phyloP scores from a whole-genome alignment of 2,888 invertebrate species.

The Chalcosyrphus nemorum region DNA sequence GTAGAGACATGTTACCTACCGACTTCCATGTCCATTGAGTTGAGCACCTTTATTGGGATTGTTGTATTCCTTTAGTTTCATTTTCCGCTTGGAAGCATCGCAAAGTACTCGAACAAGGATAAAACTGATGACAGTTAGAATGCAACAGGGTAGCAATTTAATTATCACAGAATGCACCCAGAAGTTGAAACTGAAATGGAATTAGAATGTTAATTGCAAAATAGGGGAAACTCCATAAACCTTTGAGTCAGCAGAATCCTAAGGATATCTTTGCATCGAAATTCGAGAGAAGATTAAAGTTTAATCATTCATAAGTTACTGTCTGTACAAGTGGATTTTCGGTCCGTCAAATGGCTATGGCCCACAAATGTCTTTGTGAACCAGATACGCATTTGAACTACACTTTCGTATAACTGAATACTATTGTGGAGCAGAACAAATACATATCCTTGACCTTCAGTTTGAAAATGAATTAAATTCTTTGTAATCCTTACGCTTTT shows the following conservation, averaged over 20 bases:
- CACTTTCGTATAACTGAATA: too few species aligned
- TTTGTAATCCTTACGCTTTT: not conserved
- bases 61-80: constrained; percentile 86
- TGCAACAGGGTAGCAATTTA: constrained; percentile 88
- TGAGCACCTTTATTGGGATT: constrained; percentile 82
- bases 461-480: not conserved
- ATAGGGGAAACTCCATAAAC: not conserved
- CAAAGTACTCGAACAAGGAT: constrained; percentile 87
- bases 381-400: too few species aligned
- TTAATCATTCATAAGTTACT: too few species aligned
- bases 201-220: not conserved
- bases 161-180: constrained; percentile 90
- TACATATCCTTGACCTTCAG: not conserved
- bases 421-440: too few species aligned
- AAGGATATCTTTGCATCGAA: too few species aligned
- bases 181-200: constrained; percentile 84
- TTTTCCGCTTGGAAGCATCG: constrained; percentile 89
- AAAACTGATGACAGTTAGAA: constrained; percentile 87
- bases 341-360: too few species aligned
- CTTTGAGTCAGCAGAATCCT: not conserved
- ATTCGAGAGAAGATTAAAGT: too few species aligned
- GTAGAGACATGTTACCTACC: constrained; percentile 17
- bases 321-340: too few species aligned
- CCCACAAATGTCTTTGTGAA: too few species aligned
- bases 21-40: constrained; percentile 74